These are phyloP conservation scores for Sprattus sprattus DNA, from an alignment of 2,113 vertebrate genomes.

Conservation along the genomic window DNA sequence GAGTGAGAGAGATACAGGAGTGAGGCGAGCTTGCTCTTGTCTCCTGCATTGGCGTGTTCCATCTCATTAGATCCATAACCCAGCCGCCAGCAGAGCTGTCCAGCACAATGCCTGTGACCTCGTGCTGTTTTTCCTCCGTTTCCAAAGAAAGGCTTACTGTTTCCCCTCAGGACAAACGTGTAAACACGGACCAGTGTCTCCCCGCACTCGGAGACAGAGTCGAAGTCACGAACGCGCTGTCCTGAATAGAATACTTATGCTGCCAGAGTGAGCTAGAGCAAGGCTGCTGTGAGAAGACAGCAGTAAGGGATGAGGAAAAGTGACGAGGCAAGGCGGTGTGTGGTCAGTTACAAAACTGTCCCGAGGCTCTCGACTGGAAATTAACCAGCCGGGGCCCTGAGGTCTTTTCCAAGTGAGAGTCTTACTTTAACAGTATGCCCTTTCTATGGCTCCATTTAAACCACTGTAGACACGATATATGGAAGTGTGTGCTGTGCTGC, in stretches of 20 bases:
- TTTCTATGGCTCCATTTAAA: not conserved
- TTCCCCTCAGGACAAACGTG: not conserved
- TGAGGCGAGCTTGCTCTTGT: not conserved
- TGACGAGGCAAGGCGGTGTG: not conserved
- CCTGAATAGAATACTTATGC: conserved; percentile 3
- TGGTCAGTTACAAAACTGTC: not conserved
- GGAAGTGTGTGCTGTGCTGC: not conserved
- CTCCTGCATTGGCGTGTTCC: not conserved
- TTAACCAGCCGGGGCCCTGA: not conserved
- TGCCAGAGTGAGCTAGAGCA: not conserved
- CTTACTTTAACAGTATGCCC: not conserved
- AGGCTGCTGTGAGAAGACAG: not conserved
- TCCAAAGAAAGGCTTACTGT: conserved; percentile 4
- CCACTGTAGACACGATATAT: not conserved
- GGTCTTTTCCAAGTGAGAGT: not conserved
- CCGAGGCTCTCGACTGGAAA: not conserved
- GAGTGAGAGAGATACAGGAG: not conserved
- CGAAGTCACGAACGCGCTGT: not conserved
- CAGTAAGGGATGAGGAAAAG: not conserved
- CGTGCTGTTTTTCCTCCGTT: not conserved
- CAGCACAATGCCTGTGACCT: conserved; percentile 6
- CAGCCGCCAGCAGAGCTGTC: not conserved
- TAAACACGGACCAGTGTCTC: not conserved
- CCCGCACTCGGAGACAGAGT: not conserved
- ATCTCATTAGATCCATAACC: conserved; percentile 12